These are phyloP conservation scores for Bombylius discolor DNA, from an alignment of 2,888 invertebrate species.

Conservation along the genomic window DNA sequence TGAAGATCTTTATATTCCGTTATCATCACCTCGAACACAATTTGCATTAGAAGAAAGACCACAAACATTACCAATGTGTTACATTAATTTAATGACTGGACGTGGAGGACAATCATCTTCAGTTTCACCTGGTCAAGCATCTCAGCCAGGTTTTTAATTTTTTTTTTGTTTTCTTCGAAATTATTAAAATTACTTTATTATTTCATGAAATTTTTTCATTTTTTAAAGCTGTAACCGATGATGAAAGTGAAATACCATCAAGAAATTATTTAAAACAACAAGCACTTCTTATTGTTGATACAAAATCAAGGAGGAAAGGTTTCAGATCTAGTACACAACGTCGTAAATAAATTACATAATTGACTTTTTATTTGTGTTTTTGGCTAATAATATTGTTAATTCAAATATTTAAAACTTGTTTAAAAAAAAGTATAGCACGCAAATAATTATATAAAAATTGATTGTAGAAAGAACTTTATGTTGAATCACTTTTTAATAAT, in stretches of 20 bases:
- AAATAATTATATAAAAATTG: too few species aligned
- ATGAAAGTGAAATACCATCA: conserved; percentile 74
- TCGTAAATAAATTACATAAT: conserved; percentile 14
- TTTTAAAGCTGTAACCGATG: conserved; percentile 47
- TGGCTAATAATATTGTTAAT: too few species aligned
- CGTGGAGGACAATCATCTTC: conserved; percentile 31
- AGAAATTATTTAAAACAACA: conserved; percentile 66
- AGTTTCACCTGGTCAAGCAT: conserved; percentile 33
- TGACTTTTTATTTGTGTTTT: too few species aligned
- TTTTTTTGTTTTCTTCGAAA: not conserved
- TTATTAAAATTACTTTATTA: not conserved
- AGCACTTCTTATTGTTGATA: conserved; percentile 70
- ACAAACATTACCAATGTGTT: conserved; percentile 34
- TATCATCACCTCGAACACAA: not conserved
- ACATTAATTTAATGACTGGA: conserved; percentile 32
- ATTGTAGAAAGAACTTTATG: too few species aligned
- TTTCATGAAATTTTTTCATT: not conserved
- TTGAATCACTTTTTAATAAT: too few species aligned
- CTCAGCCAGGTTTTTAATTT: conserved; percentile 26
- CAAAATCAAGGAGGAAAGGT: conserved; percentile 65
- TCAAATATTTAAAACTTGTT: too few species aligned
- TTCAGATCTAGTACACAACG: conserved; percentile 38
- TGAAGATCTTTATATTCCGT: conserved; percentile 16
- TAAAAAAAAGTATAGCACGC: too few species aligned
- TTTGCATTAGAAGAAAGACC: conserved; percentile 28